Evolutionary conservation across 2,888 invertebrate genomes (phyloP).

Genomic region (Ametastegia equiseti): DNA sequence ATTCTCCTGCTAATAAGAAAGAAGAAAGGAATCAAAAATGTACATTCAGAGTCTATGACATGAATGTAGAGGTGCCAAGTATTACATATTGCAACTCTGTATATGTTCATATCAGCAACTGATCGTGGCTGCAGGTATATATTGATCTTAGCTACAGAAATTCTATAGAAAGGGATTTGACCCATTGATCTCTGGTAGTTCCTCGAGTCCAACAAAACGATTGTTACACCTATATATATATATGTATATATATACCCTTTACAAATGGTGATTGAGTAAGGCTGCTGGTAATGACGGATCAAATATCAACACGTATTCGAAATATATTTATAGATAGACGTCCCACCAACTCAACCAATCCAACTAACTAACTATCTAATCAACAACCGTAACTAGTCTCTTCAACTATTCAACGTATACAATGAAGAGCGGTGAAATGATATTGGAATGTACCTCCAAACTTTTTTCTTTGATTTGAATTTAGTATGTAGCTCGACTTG

Average conservation of each 20-base stretch:
- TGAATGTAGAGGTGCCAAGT: too few species aligned
- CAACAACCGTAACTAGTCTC: background rate
- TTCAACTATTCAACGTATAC: too few species aligned
- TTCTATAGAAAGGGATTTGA: slow-evolving; percentile 40
- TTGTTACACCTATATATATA: slow-evolving; percentile 10
- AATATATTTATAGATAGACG: background rate
- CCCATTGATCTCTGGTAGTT: slow-evolving; percentile 39
- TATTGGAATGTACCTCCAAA: too few species aligned
- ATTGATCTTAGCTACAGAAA: slow-evolving; percentile 8
- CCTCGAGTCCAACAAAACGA: slow-evolving; percentile 35
- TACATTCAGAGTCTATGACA: too few species aligned
- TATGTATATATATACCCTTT: slow-evolving; percentile 5
- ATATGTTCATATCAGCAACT: too few species aligned
- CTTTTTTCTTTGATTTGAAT: too few species aligned
- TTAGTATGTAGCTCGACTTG: too few species aligned
- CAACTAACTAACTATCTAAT: background rate
- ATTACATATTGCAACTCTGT: too few species aligned
- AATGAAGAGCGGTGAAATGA: background rate
- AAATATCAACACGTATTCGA: background rate
- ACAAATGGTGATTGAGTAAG: slow-evolving; percentile 40
- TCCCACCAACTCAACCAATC: background rate
- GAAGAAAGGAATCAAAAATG: too few species aligned
- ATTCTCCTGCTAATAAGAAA: too few species aligned
- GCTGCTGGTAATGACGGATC: slow-evolving; percentile 3
- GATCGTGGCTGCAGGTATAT: too few species aligned